Evolutionary conservation across 2,888 invertebrate species (phyloP).

Genomic region (Callosobruchus maculatus): DNA sequence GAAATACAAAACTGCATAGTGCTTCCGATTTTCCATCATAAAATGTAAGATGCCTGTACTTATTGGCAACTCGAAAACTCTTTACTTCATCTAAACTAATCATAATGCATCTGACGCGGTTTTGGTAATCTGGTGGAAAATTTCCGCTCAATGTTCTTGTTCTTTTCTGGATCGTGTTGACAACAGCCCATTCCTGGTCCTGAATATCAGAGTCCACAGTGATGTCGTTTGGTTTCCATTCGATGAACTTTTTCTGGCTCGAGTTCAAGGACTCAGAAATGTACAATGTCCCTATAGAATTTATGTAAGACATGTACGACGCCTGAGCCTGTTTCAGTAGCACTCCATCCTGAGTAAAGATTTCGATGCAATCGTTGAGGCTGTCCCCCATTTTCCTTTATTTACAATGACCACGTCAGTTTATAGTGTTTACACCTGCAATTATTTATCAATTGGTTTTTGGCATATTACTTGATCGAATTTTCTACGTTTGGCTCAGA

Average conservation of each 20-base stretch:
- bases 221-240: conserved; percentile 80
- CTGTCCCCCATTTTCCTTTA: conserved; percentile 29
- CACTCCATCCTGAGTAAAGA: conserved; percentile 79
- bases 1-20: conserved; percentile 81
- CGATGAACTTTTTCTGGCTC: conserved; percentile 54
- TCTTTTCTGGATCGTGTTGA: conserved; percentile 68
- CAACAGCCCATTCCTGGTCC: conserved; percentile 82
- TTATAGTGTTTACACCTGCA: background rate
- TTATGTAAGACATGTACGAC: conserved; percentile 58
- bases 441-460: background rate
- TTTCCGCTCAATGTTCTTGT: conserved; percentile 60
- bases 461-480: background rate
- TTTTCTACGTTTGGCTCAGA: background rate
- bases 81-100: conserved; percentile 62
- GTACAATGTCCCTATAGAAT: conserved; percentile 62
- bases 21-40: conserved; percentile 68
- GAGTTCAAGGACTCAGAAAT: conserved; percentile 60
- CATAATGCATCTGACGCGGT: conserved; percentile 53
- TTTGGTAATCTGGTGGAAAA: conserved; percentile 45
- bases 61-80: conserved; percentile 56
- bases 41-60: conserved; percentile 53
- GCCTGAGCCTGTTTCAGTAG: conserved; percentile 65
- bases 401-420: background rate
- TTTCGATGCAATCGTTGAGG: conserved; percentile 50
- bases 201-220: conserved; percentile 74